Conservation (phyloP, 2,888 invertebrate species). For the Sylvicola fuscatus region DNA sequence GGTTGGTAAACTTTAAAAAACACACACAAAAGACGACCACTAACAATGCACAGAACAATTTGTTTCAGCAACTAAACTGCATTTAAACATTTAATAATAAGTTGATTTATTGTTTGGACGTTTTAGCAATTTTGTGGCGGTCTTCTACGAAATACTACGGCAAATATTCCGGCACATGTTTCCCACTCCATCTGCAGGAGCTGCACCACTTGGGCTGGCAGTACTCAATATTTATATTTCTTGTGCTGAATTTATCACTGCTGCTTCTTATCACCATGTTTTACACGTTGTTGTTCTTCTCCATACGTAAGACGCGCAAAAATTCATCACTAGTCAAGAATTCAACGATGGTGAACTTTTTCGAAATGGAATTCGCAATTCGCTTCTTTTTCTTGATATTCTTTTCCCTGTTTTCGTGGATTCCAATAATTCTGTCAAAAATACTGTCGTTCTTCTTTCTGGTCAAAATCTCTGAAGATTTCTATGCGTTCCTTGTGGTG, state of each 20-base stretch:
- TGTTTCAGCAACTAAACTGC: too few relatives aligned
- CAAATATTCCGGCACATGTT: conserved; percentile 40
- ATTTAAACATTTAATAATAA: too few relatives aligned
- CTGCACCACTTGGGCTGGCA: conserved; percentile 46
- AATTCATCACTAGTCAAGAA: too few relatives aligned
- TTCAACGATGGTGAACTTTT: too few relatives aligned
- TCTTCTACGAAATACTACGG: conserved; percentile 41
- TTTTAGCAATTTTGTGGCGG: conserved; percentile 32
- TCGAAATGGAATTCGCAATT: neutral
- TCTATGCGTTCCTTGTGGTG: conserved; percentile 44
- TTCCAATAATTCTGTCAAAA: neutral
- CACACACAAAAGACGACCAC: too few relatives aligned
- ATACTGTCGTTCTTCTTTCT: conserved; percentile 5
- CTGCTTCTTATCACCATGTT: conserved; percentile 34
- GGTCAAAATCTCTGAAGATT: conserved; percentile 26
- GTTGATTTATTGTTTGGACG: neutral
- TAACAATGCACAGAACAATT: too few relatives aligned
- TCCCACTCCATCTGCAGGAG: conserved; percentile 47
- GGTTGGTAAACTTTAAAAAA: conserved; percentile 16
- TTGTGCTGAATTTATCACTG: conserved; percentile 39
- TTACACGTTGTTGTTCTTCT: conserved; percentile 39
- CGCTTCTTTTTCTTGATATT: neutral
- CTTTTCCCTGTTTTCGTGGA: too few relatives aligned
- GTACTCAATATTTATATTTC: conserved; percentile 46
- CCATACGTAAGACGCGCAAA: conserved; percentile 32